Evolutionary conservation across 2,888 invertebrate species (phyloP), one percentile per base, ranked within the genome.

Genomic region (Cheiracanthium punctorium): DNA sequence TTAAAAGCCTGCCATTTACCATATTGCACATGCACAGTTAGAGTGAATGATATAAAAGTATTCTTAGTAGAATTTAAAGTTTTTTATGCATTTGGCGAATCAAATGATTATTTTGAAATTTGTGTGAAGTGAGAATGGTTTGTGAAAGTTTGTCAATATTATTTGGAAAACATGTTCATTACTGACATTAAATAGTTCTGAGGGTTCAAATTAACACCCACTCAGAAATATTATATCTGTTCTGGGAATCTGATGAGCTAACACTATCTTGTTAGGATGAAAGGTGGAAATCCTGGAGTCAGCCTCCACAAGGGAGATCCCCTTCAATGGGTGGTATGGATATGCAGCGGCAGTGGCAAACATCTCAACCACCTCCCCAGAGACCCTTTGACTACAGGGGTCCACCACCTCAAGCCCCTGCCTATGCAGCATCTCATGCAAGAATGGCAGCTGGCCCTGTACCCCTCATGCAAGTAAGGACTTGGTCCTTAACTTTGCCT

Each of bases 401-500:
- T n/a, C 87, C 88, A 17, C 89, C 88, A 33, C 89, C 91, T 24
- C 74, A 77, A 41, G 89, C 88, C 75, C 90, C 90, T 76, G 91
- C 90, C 10, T 91, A 90, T 89, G 91, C 91, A 73, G 89, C 90
- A 67, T 90, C 89, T 24, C 89, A 85, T 64, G 79, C 87, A 29
- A 81, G 88, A 58, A 85, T 90, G 84, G 89, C 91, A 88, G 91
- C 76, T 48, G 88, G 84, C 72, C 84, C 80, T 24, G 75, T 80
- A n/a, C 80, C 82, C 64, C 74, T 69, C 12, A 82, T 91, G 89
- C 90, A 85, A 85, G 84, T 85, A 85, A 85, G 84, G 84, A 85
- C 84, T 58, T 58, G 20, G 84, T 79, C 84, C 84, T 85, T 85
- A 74, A 74, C 79, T 41, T 77, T 84, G 77, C 82, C 71, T 77